Evolutionary conservation across 2,888 invertebrate genomes (phyloP), one percentile per base, ranked within the genome.

Genomic region (Macrosoma leucophasiata): DNA sequence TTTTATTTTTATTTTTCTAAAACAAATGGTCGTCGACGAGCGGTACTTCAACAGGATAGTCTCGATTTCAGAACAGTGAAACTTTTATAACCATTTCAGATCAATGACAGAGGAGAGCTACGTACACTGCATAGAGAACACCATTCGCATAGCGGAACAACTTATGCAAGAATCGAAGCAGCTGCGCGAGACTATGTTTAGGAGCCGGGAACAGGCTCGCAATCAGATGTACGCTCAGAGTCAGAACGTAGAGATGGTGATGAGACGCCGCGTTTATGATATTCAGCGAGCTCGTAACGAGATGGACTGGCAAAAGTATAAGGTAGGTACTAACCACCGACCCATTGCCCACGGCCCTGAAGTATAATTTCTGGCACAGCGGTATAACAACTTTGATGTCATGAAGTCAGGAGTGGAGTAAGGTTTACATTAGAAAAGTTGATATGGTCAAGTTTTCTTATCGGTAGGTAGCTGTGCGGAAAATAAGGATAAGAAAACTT

Each of bases 221-320:
- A 95, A 95, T 55, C 93, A 95, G 62, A 86, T 95, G 66, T 86
- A 88, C 36, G 90, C 93, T 1, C 95, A 96, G 72, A 88, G 91
- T 46, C 94, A 95, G 48, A 86, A 89, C 2, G 92, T 94, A 0
- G 94, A 97, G 65, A 92, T 93, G 68, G 89, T 91, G 1, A 86
- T 95, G 62, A 86, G 97, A 19, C 91, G 95, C 61, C 86, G 97
- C 31, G 91, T 96, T 28, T 96, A 93, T 62, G 95, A 97, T 62
- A 92, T 94, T 24, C 91, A 94, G 61, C 87, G 92, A 36, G 92
- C 92, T 0, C 88, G 92, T 48, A 94, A 95, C 62, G 96, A 97
- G 69, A 88, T 96, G 50, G 91, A 95, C 52, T 97, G 96, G 95
- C 96, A 97, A 76, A 91, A 79, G 47, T 59, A 69, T 40, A 85